Evolutionary conservation across 2,113 vertebrate genomes (phyloP), one percentile per base, ranked within the genome.

Genomic region (Pelecanoides urinatrix): DNA sequence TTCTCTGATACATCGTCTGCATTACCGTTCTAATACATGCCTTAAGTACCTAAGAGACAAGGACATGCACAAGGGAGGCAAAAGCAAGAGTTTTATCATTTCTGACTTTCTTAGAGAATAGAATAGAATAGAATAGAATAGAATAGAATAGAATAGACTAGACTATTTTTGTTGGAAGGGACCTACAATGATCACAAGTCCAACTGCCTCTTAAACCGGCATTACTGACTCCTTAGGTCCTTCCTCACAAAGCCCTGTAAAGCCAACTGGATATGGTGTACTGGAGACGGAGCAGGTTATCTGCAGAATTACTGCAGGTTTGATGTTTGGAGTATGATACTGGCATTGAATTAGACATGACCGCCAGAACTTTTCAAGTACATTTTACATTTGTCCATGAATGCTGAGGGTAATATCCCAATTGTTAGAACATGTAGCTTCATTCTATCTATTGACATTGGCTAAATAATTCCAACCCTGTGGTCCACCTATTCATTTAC

Each of bases 21-120:
- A 0, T 8, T 52, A 74, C 19, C 0, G 0, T 47, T 25, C 20
- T 1, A 4, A 50, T 15, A 18, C 10, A 2, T 7, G 12, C 4
- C n/a, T 26, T 6, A 2, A 21, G 40, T 12, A 32, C 44, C 38
- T 18, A 2, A 30, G 10, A 6, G 45, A 27, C n/a, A n/a, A 4
- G 26, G 42, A 19, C 38, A 20, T 1, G 13, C 26, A 7, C 16
- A 4, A 10, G 6, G 25, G 6, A 55, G 44, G 25, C 2, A 13
- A 56, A 25, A 80, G 21, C 13, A 49, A 38, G 23, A 50, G 5
- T 23, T 70, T 15, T 10, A 4, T 10, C 0, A 23, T 10, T 65
- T 13, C 32, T 73, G 22, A 42, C 34, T 68, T 53, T 26, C 26
- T 58, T 58, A 58, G 7, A 42, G 50, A 52, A 52, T 26, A 27